Conservation (phyloP, 1,140 invertebrate genomes). For the Neodiprion fabricii region DNA sequence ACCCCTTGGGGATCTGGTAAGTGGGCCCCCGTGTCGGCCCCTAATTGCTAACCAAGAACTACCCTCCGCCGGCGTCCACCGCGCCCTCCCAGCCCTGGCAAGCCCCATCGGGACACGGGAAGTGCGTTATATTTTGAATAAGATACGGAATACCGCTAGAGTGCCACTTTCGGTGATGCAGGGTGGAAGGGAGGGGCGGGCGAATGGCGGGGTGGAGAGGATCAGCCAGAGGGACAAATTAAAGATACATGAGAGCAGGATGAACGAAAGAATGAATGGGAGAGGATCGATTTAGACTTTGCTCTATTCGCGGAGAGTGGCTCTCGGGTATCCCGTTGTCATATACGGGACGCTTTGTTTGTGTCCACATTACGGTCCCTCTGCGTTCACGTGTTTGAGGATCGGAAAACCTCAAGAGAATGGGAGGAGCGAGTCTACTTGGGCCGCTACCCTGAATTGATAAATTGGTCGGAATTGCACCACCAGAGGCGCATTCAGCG, state of each 20-base stretch:
- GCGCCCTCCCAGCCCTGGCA: slow-evolving; percentile 23
- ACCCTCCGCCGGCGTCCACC: slow-evolving; percentile 31
- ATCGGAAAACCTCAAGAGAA: too few species aligned
- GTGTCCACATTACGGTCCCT: too few species aligned
- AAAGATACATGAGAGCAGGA: neutral
- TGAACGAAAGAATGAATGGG: slow-evolving; percentile 2
- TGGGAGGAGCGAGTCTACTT: too few species aligned
- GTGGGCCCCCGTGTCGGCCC: slow-evolving; percentile 46
- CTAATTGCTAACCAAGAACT: slow-evolving; percentile 50
- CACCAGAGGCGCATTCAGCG: too few species aligned
- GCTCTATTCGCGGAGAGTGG: neutral
- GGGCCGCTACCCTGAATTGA: too few species aligned
- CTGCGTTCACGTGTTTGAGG: too few species aligned
- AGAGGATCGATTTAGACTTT: neutral
- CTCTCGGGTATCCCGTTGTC: too few species aligned
- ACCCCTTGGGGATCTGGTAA: slow-evolving; percentile 44
- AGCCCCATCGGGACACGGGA: slow-evolving; percentile 42
- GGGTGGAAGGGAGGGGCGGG: neutral
- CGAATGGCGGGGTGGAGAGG: neutral
- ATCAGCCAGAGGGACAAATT: neutral
- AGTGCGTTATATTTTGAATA: slow-evolving; percentile 39
- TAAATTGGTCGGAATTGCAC: too few species aligned
- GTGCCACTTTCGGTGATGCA: slow-evolving; percentile 6
- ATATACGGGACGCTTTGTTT: too few species aligned
- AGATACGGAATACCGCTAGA: slow-evolving; percentile 10